Evolutionary conservation across 2,113 vertebrate species (phyloP), one percentile per base, ranked within the genome.

Genomic region (Aspidoscelis tigris): DNA sequence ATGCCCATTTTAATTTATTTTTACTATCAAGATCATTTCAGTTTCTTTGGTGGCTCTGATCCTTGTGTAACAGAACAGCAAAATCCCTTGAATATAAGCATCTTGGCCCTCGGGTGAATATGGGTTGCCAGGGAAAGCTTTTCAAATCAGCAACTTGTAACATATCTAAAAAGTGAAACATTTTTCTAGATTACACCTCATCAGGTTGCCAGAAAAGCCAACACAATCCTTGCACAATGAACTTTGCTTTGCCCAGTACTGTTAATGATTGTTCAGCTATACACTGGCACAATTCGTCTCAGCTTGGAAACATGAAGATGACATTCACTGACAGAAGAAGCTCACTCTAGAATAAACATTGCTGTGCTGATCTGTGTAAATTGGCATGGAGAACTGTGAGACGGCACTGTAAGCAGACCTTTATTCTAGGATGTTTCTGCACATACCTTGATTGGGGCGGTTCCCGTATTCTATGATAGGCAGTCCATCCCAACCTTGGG

Each of bases 281-380:
- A 7, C 47, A 18, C 78, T 33, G 16, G 2, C 81, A 53, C 39
- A 72, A 81, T 39, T 3, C 80, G 89, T 78, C 85, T 53, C 71
- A 44, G 68, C 22, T 5, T 2, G 9, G 16, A 39, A 22, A 55
- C 39, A 61, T 11, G 58, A 18, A 61, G 14, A 61, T 61, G 58
- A 61, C 12, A 16, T 61, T 61, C 58, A 61, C 18, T 61, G 58
- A 18, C 58, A 61, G 58, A 12, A 18, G 58, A 61, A 61, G 58
- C 9, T 14, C 1, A 21, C 50, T 43, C 4, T 12, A 50, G 11
- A 5, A 39, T 53, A 79, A 73, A 21, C 16, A 53, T 74, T 14
- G 26, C 6, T 70, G 11, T 53, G n/a, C 43, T 73, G 22, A 50
- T 73, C 18, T 41, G 10, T 24, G 21, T 50, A 65, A 76, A 76